Evolutionary conservation across 1,140 invertebrate species (phyloP).

Genomic region (Procambarus virginalis): DNA sequence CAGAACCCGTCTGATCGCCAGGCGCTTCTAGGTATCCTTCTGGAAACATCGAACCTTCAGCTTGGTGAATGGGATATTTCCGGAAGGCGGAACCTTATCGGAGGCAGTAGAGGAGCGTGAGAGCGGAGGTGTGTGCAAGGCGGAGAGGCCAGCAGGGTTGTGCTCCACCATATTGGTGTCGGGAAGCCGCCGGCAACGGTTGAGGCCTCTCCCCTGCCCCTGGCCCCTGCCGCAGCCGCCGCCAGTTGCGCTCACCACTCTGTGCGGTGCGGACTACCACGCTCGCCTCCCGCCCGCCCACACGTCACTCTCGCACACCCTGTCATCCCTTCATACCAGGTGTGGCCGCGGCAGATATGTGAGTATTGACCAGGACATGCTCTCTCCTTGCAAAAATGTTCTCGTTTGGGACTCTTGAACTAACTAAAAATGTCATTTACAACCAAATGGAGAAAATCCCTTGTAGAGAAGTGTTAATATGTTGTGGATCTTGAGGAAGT

Average conservation of each 20-base stretch:
- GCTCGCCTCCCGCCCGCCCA: not conserved
- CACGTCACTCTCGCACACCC: not conserved
- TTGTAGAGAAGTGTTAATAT: too few relatives aligned
- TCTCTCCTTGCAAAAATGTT: too few relatives aligned
- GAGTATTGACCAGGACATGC: not conserved
- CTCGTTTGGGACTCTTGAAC: too few relatives aligned
- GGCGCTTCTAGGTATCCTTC: not conserved
- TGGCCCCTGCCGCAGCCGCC: not conserved
- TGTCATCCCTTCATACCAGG: not conserved
- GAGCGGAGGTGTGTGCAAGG: conserved; percentile 13
- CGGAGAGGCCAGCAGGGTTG: not conserved
- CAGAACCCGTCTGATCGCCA: not conserved
- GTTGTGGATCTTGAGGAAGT: too few relatives aligned
- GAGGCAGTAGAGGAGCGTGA: not conserved
- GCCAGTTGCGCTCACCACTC: conserved; percentile 22
- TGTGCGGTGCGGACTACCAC: conserved; percentile 15
- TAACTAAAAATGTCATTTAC: too few relatives aligned
- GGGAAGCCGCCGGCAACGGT: conserved; percentile 16
- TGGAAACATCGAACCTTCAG: not conserved
- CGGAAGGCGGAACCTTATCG: conserved; percentile 6
- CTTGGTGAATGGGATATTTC: conserved; percentile 18
- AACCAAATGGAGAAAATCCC: too few relatives aligned
- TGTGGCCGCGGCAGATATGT: not conserved
- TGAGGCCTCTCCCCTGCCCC: not conserved
- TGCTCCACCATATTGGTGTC: conserved; percentile 24